These are phyloP conservation scores for Eucera pruinosa DNA, from an alignment of 2,888 invertebrate genomes.

Conservation along the genomic window DNA sequence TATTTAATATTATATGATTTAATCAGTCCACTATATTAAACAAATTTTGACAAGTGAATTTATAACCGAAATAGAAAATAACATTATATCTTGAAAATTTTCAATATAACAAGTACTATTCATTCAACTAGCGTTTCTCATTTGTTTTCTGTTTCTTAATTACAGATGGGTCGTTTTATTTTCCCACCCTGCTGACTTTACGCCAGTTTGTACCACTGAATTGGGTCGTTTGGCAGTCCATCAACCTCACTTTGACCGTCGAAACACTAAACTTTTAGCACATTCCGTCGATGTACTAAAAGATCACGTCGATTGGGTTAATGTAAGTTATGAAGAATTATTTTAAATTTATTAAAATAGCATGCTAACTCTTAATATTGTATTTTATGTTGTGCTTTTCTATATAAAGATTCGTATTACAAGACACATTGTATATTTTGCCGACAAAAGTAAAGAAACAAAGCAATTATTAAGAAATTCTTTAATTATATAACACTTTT, in stretches of 20 bases:
- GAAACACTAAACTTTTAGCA: slow-evolving; percentile 91
- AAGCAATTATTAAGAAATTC: no score
- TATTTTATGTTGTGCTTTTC: no score
- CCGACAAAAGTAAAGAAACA: no score
- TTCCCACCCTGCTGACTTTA: slow-evolving; percentile 95
- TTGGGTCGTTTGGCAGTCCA: slow-evolving; percentile 91
- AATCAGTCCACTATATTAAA: no score
- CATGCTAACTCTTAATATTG: no score
- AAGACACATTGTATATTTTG: no score
- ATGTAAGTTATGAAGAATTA: slow-evolving; percentile 83
- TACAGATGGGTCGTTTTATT: slow-evolving; percentile 93
- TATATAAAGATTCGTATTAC: no score
- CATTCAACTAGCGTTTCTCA: no score
- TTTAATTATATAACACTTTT: no score
- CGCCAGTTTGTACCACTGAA: slow-evolving; percentile 96
- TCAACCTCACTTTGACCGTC: slow-evolving; percentile 88
- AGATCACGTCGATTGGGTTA: slow-evolving; percentile 91
- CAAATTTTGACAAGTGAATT: neutral
- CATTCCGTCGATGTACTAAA: slow-evolving; percentile 91
- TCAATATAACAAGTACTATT: no score
- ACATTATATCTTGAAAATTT: neutral
- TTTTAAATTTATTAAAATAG: neutral
- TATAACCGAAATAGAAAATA: no score
- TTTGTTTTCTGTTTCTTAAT: neutral
- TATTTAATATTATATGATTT: no score